These are phyloP conservation scores for Contarinia nasturtii DNA, from an alignment of 1,140 invertebrate species.

Conservation along the genomic window DNA sequence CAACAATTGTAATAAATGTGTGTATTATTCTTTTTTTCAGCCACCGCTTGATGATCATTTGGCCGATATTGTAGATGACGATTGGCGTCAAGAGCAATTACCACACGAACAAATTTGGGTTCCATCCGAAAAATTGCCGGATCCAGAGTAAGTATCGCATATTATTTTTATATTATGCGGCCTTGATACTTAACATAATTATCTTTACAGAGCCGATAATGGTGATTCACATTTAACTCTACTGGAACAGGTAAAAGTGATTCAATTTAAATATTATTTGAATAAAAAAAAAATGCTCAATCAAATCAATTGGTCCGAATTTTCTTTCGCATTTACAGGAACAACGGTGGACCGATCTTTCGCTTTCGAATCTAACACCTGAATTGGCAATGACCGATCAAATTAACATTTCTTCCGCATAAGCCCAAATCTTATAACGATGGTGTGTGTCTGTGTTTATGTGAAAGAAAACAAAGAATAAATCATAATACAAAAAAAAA, in stretches of 20 bases:
- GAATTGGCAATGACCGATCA: slow-evolving; percentile 20
- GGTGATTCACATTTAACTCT: slow-evolving; percentile 76
- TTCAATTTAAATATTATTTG: background rate
- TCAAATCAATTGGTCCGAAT: too few relatives aligned
- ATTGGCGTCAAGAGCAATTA: slow-evolving; percentile 71
- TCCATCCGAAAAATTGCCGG: slow-evolving; percentile 69
- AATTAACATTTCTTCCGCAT: slow-evolving; percentile 4
- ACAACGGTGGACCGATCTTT: slow-evolving; percentile 73
- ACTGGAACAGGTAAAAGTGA: slow-evolving; percentile 61
- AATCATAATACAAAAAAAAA: background rate
- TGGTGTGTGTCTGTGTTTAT: background rate
- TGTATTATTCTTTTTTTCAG: slow-evolving; percentile 5
- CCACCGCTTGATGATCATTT: slow-evolving; percentile 48
- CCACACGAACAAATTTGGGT: slow-evolving; percentile 82
- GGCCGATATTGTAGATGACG: slow-evolving; percentile 73
- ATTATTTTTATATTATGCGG: too few relatives aligned
- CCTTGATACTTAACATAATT: too few relatives aligned
- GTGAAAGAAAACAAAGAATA: too few relatives aligned
- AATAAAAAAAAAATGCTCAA: too few relatives aligned
- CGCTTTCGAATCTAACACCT: slow-evolving; percentile 33
- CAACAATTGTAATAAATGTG: too few relatives aligned
- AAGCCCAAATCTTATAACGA: background rate
- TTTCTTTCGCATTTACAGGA: slow-evolving; percentile 21
- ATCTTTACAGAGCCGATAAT: slow-evolving; percentile 80
- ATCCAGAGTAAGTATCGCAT: too few relatives aligned